Base-by-base conservation (phyloP, 2,888 invertebrate genomes). In the Drosophila borealis region DNA sequence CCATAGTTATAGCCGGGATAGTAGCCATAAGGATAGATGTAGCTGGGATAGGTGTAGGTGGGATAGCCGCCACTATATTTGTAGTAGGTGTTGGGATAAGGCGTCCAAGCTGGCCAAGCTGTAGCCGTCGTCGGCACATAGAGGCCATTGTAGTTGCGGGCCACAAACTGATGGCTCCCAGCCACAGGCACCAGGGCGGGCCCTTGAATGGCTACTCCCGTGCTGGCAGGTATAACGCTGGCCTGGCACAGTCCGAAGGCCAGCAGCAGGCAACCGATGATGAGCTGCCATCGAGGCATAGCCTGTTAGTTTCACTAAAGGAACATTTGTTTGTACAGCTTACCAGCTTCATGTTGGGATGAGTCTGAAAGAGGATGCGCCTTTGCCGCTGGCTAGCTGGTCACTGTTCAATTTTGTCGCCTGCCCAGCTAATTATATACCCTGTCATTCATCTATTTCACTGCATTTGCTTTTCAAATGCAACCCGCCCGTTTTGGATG, bases 111-210 rank as follows among this genome's bases (percentile, higher is more conserved):
- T 13, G 81, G 78, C 80, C 77, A 77, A 41, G 60, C 46, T 19
- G 73, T 19, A 2, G 71, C 10, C 2, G 73, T 48, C 4, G 71
- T 63, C 11, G 90, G 84, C 48, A 89, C 84, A 65, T 86, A 81
- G 25, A 80, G 73, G 25, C 90, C 89, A 80, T 91, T 89, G 61
- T 89, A 89, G 69, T 90, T 88, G 6, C 90, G 90, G 2, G 89
- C 70, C n/a, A 92, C 80, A 45, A 90, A 90, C 61, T 91, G 91
- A 70, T 89, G 84, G 37, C 91, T 91, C 6, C 76, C 42, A 11
- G 89, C 77, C 13, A 90, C 78, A 0, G 90, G 90, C n/a, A 90
- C 74, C 56, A 90, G 74, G 39, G 75, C 57, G 2, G 84, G 73
- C 11, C 63, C 46, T 8, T 71, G 56, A 1, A 73, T 48, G 6